phyloP scores from a whole-genome alignment of 2,113 vertebrate species.

The Chionodraco myersi region DNA sequence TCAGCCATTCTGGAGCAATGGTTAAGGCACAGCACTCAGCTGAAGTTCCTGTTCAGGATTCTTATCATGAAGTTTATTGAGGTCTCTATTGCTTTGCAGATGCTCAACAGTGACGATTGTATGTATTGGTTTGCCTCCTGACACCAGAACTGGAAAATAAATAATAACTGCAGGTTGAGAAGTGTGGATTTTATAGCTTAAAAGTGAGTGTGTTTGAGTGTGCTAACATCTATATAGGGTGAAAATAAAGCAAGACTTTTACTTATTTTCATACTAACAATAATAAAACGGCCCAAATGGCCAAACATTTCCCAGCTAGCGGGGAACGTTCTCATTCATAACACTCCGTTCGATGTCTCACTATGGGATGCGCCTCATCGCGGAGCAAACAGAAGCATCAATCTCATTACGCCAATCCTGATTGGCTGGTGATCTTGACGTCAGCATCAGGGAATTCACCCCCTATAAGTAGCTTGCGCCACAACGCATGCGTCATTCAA shows the following conservation, averaged over 20 bases:
- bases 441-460: too few relatives aligned
- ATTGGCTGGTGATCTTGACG: too few relatives aligned
- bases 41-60: slow-evolving; percentile 17
- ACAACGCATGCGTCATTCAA: too few relatives aligned
- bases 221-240: background rate
- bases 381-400: too few relatives aligned
- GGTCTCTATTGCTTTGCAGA: background rate
- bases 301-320: background rate
- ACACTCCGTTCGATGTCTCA: too few relatives aligned
- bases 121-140: background rate
- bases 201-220: slow-evolving; percentile 6
- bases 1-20: background rate
- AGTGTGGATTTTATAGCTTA: slow-evolving; percentile 34
- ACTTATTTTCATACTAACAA: background rate
- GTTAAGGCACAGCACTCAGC: slow-evolving; percentile 36
- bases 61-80: slow-evolving; percentile 23
- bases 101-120: background rate
- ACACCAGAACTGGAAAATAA: slow-evolving; percentile 26
- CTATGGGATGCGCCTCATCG: too few relatives aligned
- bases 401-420: too few relatives aligned
- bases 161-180: slow-evolving; percentile 19
- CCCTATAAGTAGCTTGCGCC: too few relatives aligned
- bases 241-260: background rate
- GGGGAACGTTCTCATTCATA: too few relatives aligned
- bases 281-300: background rate